Evolutionary conservation across 2,888 invertebrate species (phyloP), one percentile per base, ranked within the genome.

Genomic region (Sarcophaga rosellei): DNA sequence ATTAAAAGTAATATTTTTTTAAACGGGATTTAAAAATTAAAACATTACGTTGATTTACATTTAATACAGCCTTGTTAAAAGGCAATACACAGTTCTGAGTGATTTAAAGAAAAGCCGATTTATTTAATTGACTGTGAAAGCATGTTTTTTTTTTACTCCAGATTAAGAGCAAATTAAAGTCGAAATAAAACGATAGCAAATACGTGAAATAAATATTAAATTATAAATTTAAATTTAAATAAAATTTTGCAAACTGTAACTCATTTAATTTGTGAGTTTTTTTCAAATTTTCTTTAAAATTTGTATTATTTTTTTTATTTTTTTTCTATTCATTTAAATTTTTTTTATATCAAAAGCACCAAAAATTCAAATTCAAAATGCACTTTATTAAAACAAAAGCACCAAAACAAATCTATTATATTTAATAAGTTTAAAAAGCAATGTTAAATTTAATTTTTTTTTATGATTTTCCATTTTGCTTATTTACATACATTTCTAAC

Each of bases 1-100:
- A 72, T 77, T 72, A 72, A 81, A 82, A 21, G 10, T 53, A 62
- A 47, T 45, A 35, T 65, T 66, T 17, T 10, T 23, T 44, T 21
- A 68, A 21, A 47, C 25, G 21, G 4, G 17, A 6, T 45, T 79
- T 73, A 15, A 25, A 3, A 8, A 45, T 10, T 47, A 57, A 77
- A 12, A 0, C 21, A 53, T 20, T 8, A 23, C 2, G n/a, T n/a
- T 23, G 10, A 8, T 74, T 11, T 23, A 3, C 17, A 62, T 63
- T 47, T 20, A 65, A 47, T 23, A 12, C 35, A 8, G 11, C 45
- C 44, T 59, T 59, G 12, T 59, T n/a, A 45, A 35, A 35, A 44
- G 8, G 6, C 44, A n/a, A 1, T 3, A 23, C 35, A 10, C 10
- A 68, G 12, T 35, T 8, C 12, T 57, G 20, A 59, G 17, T 12